These are phyloP conservation scores for Martes martes DNA, from an alignment of 2,113 vertebrate genomes.

Conservation along the genomic window DNA sequence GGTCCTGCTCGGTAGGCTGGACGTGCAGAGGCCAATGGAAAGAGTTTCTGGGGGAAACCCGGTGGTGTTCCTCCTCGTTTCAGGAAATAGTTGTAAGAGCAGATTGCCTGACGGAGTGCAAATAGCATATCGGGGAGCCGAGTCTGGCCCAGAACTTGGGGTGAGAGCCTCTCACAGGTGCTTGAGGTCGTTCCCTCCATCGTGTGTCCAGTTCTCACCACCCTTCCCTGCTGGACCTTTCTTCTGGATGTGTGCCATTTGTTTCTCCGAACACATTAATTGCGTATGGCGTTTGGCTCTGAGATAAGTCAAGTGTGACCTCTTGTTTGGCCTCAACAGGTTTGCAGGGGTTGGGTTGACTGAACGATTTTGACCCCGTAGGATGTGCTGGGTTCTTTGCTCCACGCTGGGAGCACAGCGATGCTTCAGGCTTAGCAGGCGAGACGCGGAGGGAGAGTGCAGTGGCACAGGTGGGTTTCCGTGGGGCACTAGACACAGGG, in stretches of 20 bases:
- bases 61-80: not conserved
- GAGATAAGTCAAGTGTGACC: not conserved
- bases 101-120: not conserved
- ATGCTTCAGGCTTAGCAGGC: no score
- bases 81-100: not conserved
- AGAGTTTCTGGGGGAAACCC: not conserved
- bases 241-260: not conserved
- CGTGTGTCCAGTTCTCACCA: no score
- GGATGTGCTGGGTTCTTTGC: not conserved
- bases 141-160: no score
- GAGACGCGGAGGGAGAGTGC: rapidly evolving
- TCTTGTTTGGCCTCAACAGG: not conserved
- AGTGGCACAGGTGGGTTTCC: not conserved
- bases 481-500: no score
- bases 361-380: no score
- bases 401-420: not conserved
- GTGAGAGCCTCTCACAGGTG: not conserved
- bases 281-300: not conserved
- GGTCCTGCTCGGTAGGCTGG: not conserved
- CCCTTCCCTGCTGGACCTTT: not conserved
- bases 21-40: not conserved
- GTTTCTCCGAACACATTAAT: not conserved
- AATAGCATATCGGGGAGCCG: no score
- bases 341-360: not conserved
- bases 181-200: not conserved